Evolutionary conservation across 2,797 vertebrate genomes (phyloP).

Genomic region (Poliocrania exsul): DNA sequence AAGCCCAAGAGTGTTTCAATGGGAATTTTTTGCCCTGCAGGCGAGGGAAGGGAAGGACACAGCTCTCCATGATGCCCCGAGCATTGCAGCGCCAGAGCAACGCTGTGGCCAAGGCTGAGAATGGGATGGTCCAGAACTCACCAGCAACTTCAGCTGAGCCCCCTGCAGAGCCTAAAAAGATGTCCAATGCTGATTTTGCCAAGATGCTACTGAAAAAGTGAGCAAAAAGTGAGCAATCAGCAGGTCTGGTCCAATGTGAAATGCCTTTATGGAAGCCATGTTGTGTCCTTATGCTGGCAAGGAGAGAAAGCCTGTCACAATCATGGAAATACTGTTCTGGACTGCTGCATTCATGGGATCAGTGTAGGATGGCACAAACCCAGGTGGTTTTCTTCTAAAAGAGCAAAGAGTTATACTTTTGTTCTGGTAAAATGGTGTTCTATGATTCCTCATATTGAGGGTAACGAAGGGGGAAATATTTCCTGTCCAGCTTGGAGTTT

Average conservation of each 20-base stretch:
- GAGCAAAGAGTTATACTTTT: conserved; percentile 16
- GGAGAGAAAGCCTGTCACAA: conserved; percentile 12
- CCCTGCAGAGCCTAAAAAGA: conserved; percentile 77
- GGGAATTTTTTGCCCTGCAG: conserved; percentile 71
- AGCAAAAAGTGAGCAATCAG: conserved; percentile 26
- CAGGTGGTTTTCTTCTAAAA: background rate
- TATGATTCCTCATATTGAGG: conserved; percentile 82
- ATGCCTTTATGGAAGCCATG: conserved; percentile 83
- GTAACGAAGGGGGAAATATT: background rate
- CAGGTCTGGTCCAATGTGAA: conserved; percentile 48
- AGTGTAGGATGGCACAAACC: conserved; percentile 1
- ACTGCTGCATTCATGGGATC: background rate
- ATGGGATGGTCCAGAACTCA: conserved; percentile 81
- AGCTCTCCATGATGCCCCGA: conserved; percentile 91
- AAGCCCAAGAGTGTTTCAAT: background rate
- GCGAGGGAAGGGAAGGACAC: conserved; percentile 92
- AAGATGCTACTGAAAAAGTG: conserved; percentile 93
- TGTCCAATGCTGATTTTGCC: conserved; percentile 98
- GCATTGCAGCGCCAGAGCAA: conserved; percentile 85
- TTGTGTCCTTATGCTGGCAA: conserved; percentile 80
- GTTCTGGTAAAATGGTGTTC: conserved; percentile 8
- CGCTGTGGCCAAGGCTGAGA: conserved; percentile 81
- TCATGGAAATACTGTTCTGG: conserved; percentile 2
- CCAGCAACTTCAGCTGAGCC: conserved; percentile 14
- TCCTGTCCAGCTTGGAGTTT: background rate